These are phyloP conservation scores for Matsumyia berberina DNA, from an alignment of 2,888 invertebrate species.

Conservation along the genomic window DNA sequence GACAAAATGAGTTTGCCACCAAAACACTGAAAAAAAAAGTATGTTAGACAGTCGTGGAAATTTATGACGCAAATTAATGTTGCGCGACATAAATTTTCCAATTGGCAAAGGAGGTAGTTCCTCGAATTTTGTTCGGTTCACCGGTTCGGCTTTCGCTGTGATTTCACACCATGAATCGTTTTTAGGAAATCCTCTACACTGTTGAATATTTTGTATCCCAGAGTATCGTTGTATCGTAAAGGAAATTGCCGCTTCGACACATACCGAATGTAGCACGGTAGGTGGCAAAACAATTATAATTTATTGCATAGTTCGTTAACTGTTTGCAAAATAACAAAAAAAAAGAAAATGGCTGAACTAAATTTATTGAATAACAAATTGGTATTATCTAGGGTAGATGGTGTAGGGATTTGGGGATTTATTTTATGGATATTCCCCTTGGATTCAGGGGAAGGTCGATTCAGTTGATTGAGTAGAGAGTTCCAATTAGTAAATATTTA, in stretches of 20 bases:
- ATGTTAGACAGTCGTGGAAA: constrained; percentile 47
- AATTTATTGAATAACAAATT: constrained; percentile 67
- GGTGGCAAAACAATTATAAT: constrained; percentile 66
- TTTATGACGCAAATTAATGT: constrained; percentile 66
- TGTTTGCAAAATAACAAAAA: constrained; percentile 22
- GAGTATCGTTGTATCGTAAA: constrained; percentile 24
- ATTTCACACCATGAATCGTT: constrained; percentile 47
- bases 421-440: background rate
- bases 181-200: constrained; percentile 30
- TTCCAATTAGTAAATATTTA: too few relatives aligned
- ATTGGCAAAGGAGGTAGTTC: constrained; percentile 51
- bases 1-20: constrained; percentile 21
- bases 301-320: constrained; percentile 62
- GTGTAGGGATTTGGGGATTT: constrained; percentile 27
- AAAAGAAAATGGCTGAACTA: constrained; percentile 10
- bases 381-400: constrained; percentile 33
- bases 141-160: constrained; percentile 19
- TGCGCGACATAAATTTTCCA: constrained; percentile 60
- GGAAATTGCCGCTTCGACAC: constrained; percentile 47
- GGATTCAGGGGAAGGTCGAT: background rate
- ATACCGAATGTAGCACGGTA: constrained; percentile 38
- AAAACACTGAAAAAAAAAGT: constrained; percentile 1
- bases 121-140: constrained; percentile 39
- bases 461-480: background rate
- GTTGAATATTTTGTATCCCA: constrained; percentile 36